Base-by-base conservation (phyloP, 2,113 vertebrate genomes). In the Oncorhynchus nerka region DNA sequence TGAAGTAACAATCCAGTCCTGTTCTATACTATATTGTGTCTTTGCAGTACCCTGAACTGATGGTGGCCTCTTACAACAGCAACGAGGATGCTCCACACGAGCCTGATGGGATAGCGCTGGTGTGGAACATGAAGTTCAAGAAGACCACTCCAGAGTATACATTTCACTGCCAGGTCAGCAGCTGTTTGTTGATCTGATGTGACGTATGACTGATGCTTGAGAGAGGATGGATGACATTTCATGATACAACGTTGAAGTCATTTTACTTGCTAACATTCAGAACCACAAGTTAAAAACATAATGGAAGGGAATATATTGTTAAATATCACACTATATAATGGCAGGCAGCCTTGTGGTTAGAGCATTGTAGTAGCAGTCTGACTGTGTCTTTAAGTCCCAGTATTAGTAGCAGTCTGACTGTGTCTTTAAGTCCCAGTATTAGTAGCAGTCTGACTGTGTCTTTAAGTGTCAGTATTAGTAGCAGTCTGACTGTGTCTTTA, bases 111-210 rank as follows among this genome's bases (percentile, higher is more conserved):
- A 94, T 96, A 20, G 94, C 95, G 32, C 90, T 97, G 86, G 95
- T 97, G 51, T 97, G 95, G 96, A 97, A 97, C 86, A 96, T 96
- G 94, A 97, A 96, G 84, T 96, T 96, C 87, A 97, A 96, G 92
- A 96, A 96, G 92, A 94, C 91, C 68, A 96, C 94, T 45, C 95
- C 96, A 4, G 95, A 96, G 76, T 96, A 96, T 68, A 91, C 96
- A 83, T 95, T 97, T 85, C 96, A 97, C 82, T 97, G 96, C 84
- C 96, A 96, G 95, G 96, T 96, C 90, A 13, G 59, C n/a, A 22
- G 20, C n/a, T 16, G 59, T 22, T 15, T 19, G 51, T 55, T 4
- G 4, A 45, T 45, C 39, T 45, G 39, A 45, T 45, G 39, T 11
- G 39, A 45, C 39, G 8, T 45, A 45, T 12, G 39, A 45, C 39